phyloP scores from a whole-genome alignment of 2,797 vertebrate species.

The Alfaro cultratus region DNA sequence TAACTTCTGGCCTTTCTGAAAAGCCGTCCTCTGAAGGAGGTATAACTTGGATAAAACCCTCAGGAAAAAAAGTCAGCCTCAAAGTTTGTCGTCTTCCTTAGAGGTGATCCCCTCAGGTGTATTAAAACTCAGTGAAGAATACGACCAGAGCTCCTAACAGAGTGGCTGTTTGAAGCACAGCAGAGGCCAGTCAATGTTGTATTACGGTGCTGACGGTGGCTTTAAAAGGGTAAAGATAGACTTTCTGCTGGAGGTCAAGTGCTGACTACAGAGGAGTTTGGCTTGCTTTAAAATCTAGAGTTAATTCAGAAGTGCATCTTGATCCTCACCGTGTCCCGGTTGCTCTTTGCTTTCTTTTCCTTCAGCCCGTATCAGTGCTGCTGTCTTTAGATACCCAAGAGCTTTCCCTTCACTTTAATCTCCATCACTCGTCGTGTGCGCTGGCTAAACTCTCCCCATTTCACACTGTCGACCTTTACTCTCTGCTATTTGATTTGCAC shows the following conservation, averaged over 20 bases:
- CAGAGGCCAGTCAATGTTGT: conserved; percentile 58
- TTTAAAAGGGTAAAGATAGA: conserved; percentile 65
- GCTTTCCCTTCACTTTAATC: conserved; percentile 61
- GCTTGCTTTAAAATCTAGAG: conserved; percentile 34
- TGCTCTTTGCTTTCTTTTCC: conserved; percentile 47
- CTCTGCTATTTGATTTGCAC: conserved; percentile 64
- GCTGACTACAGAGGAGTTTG: conserved; percentile 62
- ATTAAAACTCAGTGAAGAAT: conserved; percentile 50
- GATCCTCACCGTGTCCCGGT: conserved; percentile 33
- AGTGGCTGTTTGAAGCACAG: conserved; percentile 44
- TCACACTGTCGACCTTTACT: conserved; percentile 61
- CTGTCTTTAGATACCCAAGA: conserved; percentile 22
- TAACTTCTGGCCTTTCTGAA: conserved; percentile 38
- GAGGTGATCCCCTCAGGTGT: conserved; percentile 58
- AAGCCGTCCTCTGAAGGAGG: conserved; percentile 21
- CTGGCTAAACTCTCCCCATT: conserved; percentile 56
- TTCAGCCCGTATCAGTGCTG: conserved; percentile 48
- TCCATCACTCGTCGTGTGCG: conserved; percentile 60
- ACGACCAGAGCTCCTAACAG: conserved; percentile 34
- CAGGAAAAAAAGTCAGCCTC: conserved; percentile 16
- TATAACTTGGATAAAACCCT: conserved; percentile 26
- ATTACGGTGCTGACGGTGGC: conserved; percentile 48
- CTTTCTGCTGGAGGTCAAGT: conserved; percentile 21
- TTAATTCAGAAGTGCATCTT: conserved; percentile 38
- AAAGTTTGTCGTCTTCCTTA: conserved; percentile 56